Evolutionary conservation across 2,888 invertebrate genomes (phyloP), one percentile per base, ranked within the genome.

Genomic region (Sinotaia quadrata): DNA sequence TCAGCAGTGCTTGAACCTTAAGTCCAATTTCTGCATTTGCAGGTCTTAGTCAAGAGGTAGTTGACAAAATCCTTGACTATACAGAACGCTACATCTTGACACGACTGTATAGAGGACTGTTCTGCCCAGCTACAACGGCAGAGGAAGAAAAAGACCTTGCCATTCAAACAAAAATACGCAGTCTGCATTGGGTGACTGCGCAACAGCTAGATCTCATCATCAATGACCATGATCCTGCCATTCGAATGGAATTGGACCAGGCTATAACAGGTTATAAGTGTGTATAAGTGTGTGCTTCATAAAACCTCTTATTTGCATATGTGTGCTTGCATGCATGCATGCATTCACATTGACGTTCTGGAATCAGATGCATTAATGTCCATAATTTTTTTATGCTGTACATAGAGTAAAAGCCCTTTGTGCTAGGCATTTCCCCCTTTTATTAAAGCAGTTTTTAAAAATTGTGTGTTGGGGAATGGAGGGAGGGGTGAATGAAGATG

Each of bases 121-220:
- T 98, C 88, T 96, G 96, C 75, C 95, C 97, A 0, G 91, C 91
- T 60, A 93, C 94, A 47, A 95, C 96, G 0, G 93, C 93, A 49
- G 98, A 98, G 89, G 96, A 98, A 77, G 87, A 87, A 69, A 93
- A 94, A 81, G 99, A 99, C 91, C 91, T 98, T 47, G 92, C 92
- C 52, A 93, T 98, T 85, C 98, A 98, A 83, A 80, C 72, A 8
- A 93, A 97, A 69, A 98, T 99, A 81, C 93, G 98, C 58, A 95
- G 95, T 85, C 90, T 99, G 67, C 95, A 95, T 88, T 99, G 99
- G 99, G 95, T 99, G 10, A 95, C 95, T 69, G 94, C 96, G 61
- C 93, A 94, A 74, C 96, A 97, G 89, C 91, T 99, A 68, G 97
- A 97, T 83, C 96, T 97, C 83, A 92, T 93, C 80, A 93, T 99